Base-by-base conservation (phyloP, 1,140 invertebrate species). In the Drosophila lacertosa region DNA sequence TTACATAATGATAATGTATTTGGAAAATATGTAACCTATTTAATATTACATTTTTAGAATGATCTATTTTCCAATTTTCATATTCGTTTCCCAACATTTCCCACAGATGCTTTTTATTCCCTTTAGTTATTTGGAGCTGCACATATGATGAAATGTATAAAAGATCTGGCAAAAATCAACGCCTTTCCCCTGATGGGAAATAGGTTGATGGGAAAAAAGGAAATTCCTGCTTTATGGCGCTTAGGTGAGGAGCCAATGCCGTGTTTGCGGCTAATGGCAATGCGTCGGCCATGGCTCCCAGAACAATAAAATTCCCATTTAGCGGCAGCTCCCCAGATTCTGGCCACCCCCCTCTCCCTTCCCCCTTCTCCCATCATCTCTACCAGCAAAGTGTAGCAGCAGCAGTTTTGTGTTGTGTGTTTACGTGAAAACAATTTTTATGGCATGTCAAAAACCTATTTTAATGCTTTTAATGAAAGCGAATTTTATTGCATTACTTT, bases 371-470 rank as follows among this genome's bases (percentile, higher is more conserved):
- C 11, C 4, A n/a, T n/a, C n/a, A n/a, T n/a, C n/a, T 1, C 18
- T 7, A 11, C 13, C 51, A 16, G n/a, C 26, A 81, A 81, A 81
- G 77, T 81, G 81, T 63, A 45, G 64, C 51, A 44, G 57, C 81
- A 80, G 80, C 80, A 84, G 73, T 76, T 84, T 86, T 80, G 32
- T 62, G 39, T 6, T 70, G 65, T 71, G 68, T 53, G 77, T 86
- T 84, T 88, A 84, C 82, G 82, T 86, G 82, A 51, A 86, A 86
- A 86, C 77, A 86, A 86, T 86, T 86, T 86, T 86, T 86, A 86
- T 86, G 82, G 82, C 82, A 88, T 88, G 82, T 88, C 82, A 88
- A 88, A 88, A 86, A 88, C 82, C 82, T 82, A 86, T 86, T 88
- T 86, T 86, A 86, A 86, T 86, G 82, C 82, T 86, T 88, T 86